Evolutionary conservation across 2,113 vertebrate genomes (phyloP), one percentile per base, ranked within the genome.

Genomic region (Laterallus jamaicensis): DNA sequence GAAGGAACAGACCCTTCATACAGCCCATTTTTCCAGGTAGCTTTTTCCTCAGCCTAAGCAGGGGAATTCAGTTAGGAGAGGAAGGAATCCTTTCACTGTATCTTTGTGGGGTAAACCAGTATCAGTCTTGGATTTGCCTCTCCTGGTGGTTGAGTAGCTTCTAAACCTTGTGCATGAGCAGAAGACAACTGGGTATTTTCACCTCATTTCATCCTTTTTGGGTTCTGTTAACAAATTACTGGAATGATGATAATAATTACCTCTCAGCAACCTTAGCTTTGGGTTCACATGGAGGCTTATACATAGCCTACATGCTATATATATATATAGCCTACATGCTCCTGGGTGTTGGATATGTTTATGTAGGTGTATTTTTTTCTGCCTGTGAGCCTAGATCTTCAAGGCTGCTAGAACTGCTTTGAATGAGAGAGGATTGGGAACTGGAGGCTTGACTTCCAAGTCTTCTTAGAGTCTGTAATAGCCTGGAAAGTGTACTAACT

Each of bases 351-450:
- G 50, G 29, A 2, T 17, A 8, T 10, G 0, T 71, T 49, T 69
- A 13, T 74, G 42, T 47, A 6, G 42, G 6, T 12, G 1, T 5
- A 0, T 14, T 15, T 29, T 5, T 59, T 70, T 63, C 5, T 84
- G 11, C 24, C 7, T 32, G 42, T 82, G 19, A 79, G 50, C 29
- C 37, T 39, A 37, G 63, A 54, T 18, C n/a, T 67, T 55, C 28
- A 24, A 29, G 68, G 12, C 6, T 58, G 10, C 35, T 63, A 18
- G 20, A 50, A 40, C 60, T 54, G 15, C 47, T 66, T 58, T 55
- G 69, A 24, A 29, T 52, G 58, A 66, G 40, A 24, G 63, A 28
- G 5, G 19, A 49, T 5, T 13, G 37, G 56, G 35, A 47, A 47
- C 49, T 0, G 0, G 31, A 66, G 22, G 7, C 10, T 22, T 66